These are phyloP conservation scores for Eurystomus glaucurus DNA, from an alignment of 2,797 vertebrate genomes.

Conservation along the genomic window DNA sequence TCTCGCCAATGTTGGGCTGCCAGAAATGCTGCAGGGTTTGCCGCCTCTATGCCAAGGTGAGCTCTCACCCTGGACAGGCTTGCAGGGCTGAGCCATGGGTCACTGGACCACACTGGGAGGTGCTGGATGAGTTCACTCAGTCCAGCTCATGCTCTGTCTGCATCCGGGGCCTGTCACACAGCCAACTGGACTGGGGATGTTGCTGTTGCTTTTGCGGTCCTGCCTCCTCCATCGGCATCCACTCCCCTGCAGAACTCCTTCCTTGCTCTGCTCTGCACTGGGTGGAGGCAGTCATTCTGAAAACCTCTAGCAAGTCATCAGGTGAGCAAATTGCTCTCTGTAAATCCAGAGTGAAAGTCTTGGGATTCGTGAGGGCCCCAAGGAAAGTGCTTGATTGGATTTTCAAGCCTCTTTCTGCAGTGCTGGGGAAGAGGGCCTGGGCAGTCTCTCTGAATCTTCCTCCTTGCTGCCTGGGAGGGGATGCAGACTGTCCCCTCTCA, in stretches of 20 bases:
- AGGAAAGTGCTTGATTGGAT: constrained; percentile 33
- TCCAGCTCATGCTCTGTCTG: fast-evolving
- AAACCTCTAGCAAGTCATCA: neutral
- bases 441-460: constrained; percentile 49
- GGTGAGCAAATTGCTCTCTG: constrained; percentile 3
- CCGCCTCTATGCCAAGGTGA: fast-evolving
- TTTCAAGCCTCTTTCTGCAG: neutral
- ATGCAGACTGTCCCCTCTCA: neutral
- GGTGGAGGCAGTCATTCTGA: neutral
- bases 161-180: neutral
- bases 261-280: neutral
- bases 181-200: neutral
- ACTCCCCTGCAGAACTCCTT: neutral
- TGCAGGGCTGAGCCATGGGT: neutral
- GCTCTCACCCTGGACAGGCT: fast-evolving
- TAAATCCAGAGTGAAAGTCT: constrained; percentile 38
- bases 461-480: neutral
- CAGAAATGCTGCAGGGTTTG: neutral
- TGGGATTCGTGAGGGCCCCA: neutral
- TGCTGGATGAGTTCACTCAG: neutral
- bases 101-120: neutral
- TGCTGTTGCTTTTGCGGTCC: neutral
- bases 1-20: fast-evolving
- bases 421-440: neutral
- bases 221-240: neutral